Conservation (phyloP, 2,113 vertebrate genomes). For the Gymnorhina tibicen region DNA sequence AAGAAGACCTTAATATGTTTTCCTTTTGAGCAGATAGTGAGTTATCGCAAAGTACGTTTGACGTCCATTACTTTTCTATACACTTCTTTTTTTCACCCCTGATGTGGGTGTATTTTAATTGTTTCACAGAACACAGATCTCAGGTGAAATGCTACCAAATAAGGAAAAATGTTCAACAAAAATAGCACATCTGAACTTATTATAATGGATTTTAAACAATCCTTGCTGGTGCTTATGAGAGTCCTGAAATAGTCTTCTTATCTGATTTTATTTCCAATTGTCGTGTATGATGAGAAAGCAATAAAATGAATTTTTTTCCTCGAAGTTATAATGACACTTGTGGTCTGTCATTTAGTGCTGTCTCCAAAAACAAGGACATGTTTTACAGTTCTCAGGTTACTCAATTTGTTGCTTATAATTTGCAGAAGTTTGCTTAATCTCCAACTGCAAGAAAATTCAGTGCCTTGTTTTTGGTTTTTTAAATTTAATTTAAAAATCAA, state of each 20-base stretch:
- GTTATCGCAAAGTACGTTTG: not conserved
- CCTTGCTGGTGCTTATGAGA: not conserved
- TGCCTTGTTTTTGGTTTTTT: not conserved
- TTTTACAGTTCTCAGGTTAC: not conserved
- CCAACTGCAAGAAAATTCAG: not conserved
- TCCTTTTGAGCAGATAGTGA: not conserved
- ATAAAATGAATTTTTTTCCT: not conserved
- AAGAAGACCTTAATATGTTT: not conserved
- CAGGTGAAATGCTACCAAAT: not conserved
- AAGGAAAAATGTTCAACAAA: not conserved
- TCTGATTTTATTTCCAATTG: conserved; percentile 5
- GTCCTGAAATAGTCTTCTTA: not conserved
- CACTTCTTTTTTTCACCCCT: not conserved
- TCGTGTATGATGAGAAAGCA: not conserved
- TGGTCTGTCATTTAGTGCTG: not conserved
- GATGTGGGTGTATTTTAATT: not conserved
- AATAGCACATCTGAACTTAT: not conserved
- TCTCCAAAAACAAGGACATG: not conserved
- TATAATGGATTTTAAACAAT: not conserved
- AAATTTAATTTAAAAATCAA: not conserved
- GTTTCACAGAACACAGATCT: not conserved
- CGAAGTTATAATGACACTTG: not conserved
- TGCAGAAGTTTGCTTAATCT: not conserved
- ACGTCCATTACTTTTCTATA: not conserved
- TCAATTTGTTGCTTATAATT: conserved; percentile 5